A percentile compares a stretch with the other conserved stretches of the same genome.
phyloP scores from a whole-genome alignment of 2,888 invertebrate genomes.

The Ganaspis brasiliensis region DNA sequence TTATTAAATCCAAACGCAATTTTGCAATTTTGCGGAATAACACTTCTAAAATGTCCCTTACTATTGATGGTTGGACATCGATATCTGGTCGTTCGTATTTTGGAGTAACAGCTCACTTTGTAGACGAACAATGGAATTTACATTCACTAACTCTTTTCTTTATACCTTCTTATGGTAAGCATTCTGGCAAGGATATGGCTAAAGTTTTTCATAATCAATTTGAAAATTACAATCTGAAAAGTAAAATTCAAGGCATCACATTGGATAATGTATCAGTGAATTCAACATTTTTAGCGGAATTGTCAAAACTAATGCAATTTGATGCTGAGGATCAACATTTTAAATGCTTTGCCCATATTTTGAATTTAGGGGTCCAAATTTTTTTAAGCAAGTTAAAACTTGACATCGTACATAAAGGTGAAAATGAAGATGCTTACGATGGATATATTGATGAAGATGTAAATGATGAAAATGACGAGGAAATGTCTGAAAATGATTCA shows the following conservation, averaged over 20 bases:
- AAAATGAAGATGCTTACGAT: slow-evolving; percentile 37
- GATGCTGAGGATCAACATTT: slow-evolving; percentile 65
- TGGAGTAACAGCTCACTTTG: not conserved
- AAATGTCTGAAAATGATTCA: slow-evolving; percentile 2
- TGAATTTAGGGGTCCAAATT: slow-evolving; percentile 67
- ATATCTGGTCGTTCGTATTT: not conserved
- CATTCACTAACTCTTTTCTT: not conserved
- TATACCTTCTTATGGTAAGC: not conserved
- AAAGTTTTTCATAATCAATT: not conserved
- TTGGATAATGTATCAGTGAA: slow-evolving; percentile 44
- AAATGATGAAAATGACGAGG: not conserved
- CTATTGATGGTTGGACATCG: slow-evolving; percentile 9
- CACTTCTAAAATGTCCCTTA: not conserved
- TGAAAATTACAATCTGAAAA: not conserved
- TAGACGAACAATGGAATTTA: not conserved
- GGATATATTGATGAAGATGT: slow-evolving; percentile 21
- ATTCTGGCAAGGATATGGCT: not conserved
- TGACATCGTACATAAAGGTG: not conserved
- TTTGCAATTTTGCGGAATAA: not conserved
- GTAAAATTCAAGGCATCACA: slow-evolving; percentile 43
- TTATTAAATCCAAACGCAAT: not conserved
- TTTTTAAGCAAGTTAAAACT: slow-evolving; percentile 47
- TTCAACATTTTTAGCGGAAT: slow-evolving; percentile 33
- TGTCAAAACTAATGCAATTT: slow-evolving; percentile 33
- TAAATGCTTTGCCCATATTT: slow-evolving; percentile 66